Percentiles rank a stretch among this genome's conserved stretches.
phyloP scores from a whole-genome alignment of 2,113 vertebrate species.

The Cochlearius cochlearius region DNA sequence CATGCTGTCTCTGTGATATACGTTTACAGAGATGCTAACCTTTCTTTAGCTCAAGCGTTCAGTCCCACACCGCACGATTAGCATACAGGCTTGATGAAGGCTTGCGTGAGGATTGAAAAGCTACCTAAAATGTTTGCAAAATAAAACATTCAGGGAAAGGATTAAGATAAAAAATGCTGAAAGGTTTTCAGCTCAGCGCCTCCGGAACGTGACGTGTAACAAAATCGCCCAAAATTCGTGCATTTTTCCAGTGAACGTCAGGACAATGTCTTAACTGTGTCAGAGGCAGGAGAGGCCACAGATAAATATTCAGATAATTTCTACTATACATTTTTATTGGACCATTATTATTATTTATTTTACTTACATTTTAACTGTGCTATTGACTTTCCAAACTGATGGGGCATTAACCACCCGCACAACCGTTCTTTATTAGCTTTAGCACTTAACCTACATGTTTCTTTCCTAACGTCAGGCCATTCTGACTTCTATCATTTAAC shows the following conservation, averaged over 20 bases:
- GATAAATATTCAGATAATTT: conserved; percentile 35
- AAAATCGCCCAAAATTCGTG: background rate
- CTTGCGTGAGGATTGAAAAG: background rate
- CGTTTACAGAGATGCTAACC: background rate
- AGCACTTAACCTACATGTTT: background rate
- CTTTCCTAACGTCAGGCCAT: background rate
- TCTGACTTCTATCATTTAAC: background rate
- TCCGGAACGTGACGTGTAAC: background rate
- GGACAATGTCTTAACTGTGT: background rate
- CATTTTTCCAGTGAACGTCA: background rate
- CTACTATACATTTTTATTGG: background rate
- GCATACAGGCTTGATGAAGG: background rate
- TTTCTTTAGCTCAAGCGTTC: background rate
- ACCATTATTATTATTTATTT: conserved; percentile 32
- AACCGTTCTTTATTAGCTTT: background rate
- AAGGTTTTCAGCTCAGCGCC: background rate
- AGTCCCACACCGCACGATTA: background rate
- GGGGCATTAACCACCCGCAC: background rate
- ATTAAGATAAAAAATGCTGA: background rate
- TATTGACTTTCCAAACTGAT: conserved; percentile 16
- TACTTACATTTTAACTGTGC: background rate
- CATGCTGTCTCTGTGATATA: background rate
- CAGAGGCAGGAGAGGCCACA: background rate
- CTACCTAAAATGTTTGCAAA: conserved; percentile 1
- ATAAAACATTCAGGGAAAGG: conserved; percentile 1